Evolutionary conservation across 2,113 vertebrate genomes (phyloP).

Genomic region (Ptilorrhoa leucosticta): DNA sequence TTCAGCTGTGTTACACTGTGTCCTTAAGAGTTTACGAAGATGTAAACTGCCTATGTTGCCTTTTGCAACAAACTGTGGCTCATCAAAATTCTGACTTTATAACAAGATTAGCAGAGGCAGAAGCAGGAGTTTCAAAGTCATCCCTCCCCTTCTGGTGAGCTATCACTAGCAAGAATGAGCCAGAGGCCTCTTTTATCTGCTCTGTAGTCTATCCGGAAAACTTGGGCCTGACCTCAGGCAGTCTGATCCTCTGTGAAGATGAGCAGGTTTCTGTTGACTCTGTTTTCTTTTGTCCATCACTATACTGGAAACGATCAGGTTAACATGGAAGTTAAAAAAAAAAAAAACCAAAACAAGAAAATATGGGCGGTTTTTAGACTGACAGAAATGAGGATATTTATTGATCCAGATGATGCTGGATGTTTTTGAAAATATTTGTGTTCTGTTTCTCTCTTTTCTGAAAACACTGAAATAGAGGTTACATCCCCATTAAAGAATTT

Average conservation of each 20-base stretch:
- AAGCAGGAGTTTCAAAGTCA: not conserved
- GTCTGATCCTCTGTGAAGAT: not conserved
- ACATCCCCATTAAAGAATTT: not conserved
- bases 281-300: not conserved
- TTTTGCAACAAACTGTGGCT: not conserved
- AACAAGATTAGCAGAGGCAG: not conserved
- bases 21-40: not conserved
- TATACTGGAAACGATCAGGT: not conserved
- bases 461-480: not conserved
- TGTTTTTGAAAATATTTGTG: not conserved
- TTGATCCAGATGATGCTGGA: not conserved
- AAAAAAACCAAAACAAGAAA: not conserved
- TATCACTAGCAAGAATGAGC: not conserved
- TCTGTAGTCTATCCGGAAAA: not conserved
- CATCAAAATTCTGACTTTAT: not conserved
- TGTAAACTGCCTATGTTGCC: not conserved
- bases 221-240: not conserved
- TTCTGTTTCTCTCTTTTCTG: not conserved
- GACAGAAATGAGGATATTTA: not conserved
- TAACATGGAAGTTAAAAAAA: not conserved
- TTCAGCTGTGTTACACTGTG: not conserved
- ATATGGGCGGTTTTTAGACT: not conserved
- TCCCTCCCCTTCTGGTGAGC: not conserved
- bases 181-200: not conserved
- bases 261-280: not conserved